Conservation (phyloP, 1,140 invertebrate species). For the Drosophila pandora region DNA sequence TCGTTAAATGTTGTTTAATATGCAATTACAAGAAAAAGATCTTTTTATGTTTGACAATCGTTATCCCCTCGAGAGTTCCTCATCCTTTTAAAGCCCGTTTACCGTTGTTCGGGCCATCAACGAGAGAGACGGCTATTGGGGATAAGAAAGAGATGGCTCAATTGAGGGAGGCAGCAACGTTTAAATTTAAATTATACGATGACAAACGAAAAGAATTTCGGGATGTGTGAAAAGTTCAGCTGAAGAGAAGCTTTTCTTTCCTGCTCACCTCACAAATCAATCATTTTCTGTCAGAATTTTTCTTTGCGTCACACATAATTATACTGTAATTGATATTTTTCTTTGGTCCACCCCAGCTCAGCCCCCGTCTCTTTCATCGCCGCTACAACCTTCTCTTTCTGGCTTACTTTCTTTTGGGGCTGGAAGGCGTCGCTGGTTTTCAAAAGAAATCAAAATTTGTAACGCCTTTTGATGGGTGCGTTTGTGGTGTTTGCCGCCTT, state of each 20-base stretch:
- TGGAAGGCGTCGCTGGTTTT: conserved; percentile 66
- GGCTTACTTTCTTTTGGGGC: conserved; percentile 18
- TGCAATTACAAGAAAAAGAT: conserved; percentile 70
- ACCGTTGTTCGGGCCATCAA: conserved; percentile 69
- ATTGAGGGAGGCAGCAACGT: conserved; percentile 42
- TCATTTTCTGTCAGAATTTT: conserved; percentile 71
- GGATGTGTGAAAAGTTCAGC: conserved; percentile 56
- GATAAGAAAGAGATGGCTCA: not conserved
- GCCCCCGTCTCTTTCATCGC: not conserved
- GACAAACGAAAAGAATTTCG: conserved; percentile 73
- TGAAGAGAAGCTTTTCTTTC: conserved; percentile 38
- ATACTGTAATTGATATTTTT: conserved; percentile 81
- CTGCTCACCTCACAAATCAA: conserved; percentile 64
- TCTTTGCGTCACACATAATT: conserved; percentile 76
- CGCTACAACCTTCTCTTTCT: conserved; percentile 22
- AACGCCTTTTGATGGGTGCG: conserved; percentile 77
- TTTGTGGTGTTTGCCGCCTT: conserved; percentile 46
- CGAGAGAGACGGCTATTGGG: conserved; percentile 11
- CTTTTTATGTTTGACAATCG: conserved; percentile 51
- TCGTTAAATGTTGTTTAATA: conserved; percentile 79
- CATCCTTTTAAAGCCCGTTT: conserved; percentile 16
- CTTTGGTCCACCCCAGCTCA: not conserved
- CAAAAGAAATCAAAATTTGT: conserved; percentile 81
- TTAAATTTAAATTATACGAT: conserved; percentile 78
- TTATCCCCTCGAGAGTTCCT: conserved; percentile 4